phyloP scores from a whole-genome alignment of 2,113 vertebrate species.

The Telmatochromis brachygnathus region DNA sequence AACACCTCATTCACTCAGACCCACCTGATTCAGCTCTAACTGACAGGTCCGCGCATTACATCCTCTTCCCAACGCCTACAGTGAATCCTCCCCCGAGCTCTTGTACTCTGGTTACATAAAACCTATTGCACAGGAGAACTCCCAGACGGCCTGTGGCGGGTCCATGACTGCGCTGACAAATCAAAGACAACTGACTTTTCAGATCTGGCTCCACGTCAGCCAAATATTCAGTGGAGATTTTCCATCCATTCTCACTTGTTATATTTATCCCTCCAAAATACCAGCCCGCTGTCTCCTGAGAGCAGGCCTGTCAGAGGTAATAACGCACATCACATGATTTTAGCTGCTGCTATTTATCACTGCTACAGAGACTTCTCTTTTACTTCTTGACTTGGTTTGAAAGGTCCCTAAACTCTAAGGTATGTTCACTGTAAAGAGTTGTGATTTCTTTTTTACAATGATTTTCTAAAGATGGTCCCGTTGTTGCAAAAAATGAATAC shows the following conservation, averaged over 20 bases:
- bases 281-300: neutral
- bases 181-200: neutral
- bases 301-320: neutral
- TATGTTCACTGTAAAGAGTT: neutral
- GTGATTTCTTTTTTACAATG: neutral
- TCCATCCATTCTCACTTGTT: neutral
- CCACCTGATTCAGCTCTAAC: neutral
- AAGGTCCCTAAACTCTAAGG: neutral
- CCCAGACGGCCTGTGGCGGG: neutral
- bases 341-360: neutral
- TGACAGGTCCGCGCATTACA: neutral
- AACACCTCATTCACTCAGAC: neutral
- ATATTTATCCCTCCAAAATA: neutral
- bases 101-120: slow-evolving; percentile 15
- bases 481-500: neutral
- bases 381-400: neutral
- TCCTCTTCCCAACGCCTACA: neutral
- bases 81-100: neutral
- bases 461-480: neutral
- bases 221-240: slow-evolving; percentile 2
- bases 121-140: slow-evolving; percentile 1
- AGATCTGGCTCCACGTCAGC: neutral
- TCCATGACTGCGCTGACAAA: neutral
- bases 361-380: neutral
- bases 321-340: neutral